phyloP scores from a whole-genome alignment of 2,888 invertebrate species.

The Lissonota sp. region DNA sequence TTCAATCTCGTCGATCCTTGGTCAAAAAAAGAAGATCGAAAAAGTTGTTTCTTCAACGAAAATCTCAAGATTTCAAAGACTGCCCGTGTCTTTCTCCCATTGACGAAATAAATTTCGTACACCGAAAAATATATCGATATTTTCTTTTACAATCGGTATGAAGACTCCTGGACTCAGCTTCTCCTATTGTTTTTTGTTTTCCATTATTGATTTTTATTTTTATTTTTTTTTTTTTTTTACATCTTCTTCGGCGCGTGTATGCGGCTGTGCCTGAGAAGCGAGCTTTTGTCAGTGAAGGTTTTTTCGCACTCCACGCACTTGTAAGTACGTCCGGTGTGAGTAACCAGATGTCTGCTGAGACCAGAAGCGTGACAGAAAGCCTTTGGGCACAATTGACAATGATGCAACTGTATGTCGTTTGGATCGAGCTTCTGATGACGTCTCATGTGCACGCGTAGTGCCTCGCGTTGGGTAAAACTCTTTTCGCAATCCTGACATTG shows the following conservation, averaged over 20 bases:
- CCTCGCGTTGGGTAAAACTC: conserved; percentile 90
- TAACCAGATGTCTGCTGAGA: conserved; percentile 88
- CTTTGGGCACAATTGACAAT: conserved; percentile 88
- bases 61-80: no score
- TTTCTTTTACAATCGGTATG: not conserved
- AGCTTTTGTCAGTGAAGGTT: conserved; percentile 90
- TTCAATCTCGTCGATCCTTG: no score
- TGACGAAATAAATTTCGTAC: no score
- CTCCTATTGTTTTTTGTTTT: not conserved
- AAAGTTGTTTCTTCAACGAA: no score
- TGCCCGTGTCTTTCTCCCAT: no score
- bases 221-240: conserved; percentile 30
- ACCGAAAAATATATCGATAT: not conserved
- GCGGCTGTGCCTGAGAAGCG: conserved; percentile 87
- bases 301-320: conserved; percentile 88
- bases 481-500: conserved; percentile 88
- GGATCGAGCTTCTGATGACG: conserved; percentile 86
- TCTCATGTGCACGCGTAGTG: conserved; percentile 87
- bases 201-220: no score
- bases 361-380: conserved; percentile 87
- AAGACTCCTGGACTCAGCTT: not conserved
- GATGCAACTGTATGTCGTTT: conserved; percentile 87
- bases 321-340: conserved; percentile 88
- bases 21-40: no score
- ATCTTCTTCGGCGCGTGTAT: conserved; percentile 81